Evolutionary conservation across 2,888 invertebrate species (phyloP), one percentile per base, ranked within the genome.

Genomic region (Oligia fasciuncula): DNA sequence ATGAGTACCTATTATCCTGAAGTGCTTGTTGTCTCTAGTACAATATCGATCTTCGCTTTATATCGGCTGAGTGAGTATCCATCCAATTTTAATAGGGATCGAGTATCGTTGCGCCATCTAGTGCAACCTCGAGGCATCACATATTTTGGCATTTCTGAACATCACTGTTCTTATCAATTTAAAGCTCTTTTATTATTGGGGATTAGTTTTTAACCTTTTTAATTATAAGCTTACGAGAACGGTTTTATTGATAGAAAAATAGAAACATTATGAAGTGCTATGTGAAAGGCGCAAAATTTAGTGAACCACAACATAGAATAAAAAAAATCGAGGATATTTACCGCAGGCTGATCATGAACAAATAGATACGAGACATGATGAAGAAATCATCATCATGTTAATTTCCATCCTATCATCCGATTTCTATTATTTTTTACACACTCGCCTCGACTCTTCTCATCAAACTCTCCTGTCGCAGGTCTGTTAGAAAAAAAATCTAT

Each of bases 41-140:
- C 4, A 54, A 76, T 40, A 60, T 54, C 11, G 29, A 78, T 46
- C 11, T 60, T 51, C 8, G n/a, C 13, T 14, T 35, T 46, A 35
- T 13, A 67, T 46, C 9, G 14, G 14, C 3, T 14, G 14, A 19
- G 13, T 14, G 11, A 14, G 9, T 57, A 66, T 17, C 35, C 13
- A 23, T 40, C 8, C 4, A n/a, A 72, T 51, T 23, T 13, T 17
- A 5, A 60, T 51, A 40, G 13, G 4, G 19, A 23, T 14, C 5
- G 51, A 35, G 35, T 77, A 67, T 54, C 6, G 77, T 66, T 17
- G 51, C 85, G 85, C 85, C 81, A 86, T 84, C 85, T 86, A 81
- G 74, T 67, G n/a, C 8, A 43, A 40, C 14, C n/a, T 54, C n/a
- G 14, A 73, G n/a, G 63, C 60, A 87, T 54, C 23, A 60, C 5